Evolutionary conservation across 2,888 invertebrate genomes (phyloP).

Genomic region (Trichopoda pennipes): DNA sequence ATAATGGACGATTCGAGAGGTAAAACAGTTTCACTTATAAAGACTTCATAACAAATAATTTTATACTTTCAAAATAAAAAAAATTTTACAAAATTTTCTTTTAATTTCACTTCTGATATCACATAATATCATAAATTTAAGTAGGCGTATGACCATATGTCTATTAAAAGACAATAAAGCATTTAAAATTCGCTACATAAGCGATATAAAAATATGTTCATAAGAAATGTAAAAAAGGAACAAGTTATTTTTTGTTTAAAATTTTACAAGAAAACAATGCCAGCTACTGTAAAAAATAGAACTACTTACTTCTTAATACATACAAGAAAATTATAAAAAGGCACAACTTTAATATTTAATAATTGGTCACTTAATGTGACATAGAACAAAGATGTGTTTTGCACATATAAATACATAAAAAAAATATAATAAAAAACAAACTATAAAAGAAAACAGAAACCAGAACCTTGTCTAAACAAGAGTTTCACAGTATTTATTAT

Average conservation of each 20-base stretch:
- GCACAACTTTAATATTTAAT: constrained; percentile 67
- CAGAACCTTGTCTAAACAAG: constrained; percentile 27
- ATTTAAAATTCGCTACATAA: constrained; percentile 55
- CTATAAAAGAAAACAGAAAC: constrained; percentile 4
- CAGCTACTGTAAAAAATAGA: constrained; percentile 4
- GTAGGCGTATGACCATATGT: constrained; percentile 1
- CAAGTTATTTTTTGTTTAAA: constrained; percentile 8
- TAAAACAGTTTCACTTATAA: too few relatives aligned
- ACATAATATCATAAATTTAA: not conserved
- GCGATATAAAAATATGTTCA: constrained; percentile 27
- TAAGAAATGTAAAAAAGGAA: not conserved
- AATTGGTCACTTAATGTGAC: constrained; percentile 69
- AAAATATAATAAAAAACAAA: not conserved
- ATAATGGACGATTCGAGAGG: too few relatives aligned
- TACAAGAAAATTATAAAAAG: constrained; percentile 47
- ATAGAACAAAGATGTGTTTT: constrained; percentile 62
- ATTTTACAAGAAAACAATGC: constrained; percentile 55
- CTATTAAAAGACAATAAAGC: constrained; percentile 42
- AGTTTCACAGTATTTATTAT: constrained; percentile 21
- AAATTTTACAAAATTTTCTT: not conserved
- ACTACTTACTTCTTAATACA: constrained; percentile 44
- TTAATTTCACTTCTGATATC: not conserved
- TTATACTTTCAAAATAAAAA: not conserved
- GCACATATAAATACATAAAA: constrained; percentile 41
- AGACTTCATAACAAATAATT: too few relatives aligned